Base-by-base conservation (phyloP, 2,113 vertebrate species). In the Actenoides lindsayi region DNA sequence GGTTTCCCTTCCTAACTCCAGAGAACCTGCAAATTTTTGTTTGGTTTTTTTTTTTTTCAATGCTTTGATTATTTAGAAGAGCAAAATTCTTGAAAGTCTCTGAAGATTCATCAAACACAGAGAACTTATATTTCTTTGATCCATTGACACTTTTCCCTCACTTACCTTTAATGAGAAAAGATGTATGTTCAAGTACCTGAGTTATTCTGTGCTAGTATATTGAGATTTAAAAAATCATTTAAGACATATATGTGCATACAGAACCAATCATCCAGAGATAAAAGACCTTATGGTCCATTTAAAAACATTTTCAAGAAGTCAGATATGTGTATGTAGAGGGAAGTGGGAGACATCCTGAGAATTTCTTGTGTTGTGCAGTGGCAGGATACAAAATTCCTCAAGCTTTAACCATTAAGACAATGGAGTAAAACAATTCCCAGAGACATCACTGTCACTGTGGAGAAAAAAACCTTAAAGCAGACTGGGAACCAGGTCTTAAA, bases 201-300 rank as follows among this genome's bases (percentile, higher is more conserved):
- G 31, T 67, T 70, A 27, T 27, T 13, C 9, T n/a, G 13, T 16
- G 8, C 60, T 23, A 41, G 8, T 21, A 50, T 37, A 76, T 56
- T 78, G 9, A 62, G 25, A 56, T 39, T 39, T 9, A 62, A 92
- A 78, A 87, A 19, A 3, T 30, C 6, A 20, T 78, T 88, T 85
- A 33, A 77, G 17, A 39, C 10, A 9, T 11, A 9, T 11, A 51
- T 1, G 0, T 46, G 7, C 8, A 28, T 24, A 16, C 4, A 41
- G 27, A 63, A 63, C 46, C 0, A 0, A 28, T 41, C 12, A 57
- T 11, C 2, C 48, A 51, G 39, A 56, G 16, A n/a, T 3, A 59
- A 31, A 84, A 82, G 12, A 33, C 0, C 35, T 56, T 67, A 33
- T 18, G 28, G 23, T 33, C 11, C 6, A 69, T 10, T 59, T 54